Base-by-base conservation (phyloP, 2,888 invertebrate species). In the Gasteruption jaculator region DNA sequence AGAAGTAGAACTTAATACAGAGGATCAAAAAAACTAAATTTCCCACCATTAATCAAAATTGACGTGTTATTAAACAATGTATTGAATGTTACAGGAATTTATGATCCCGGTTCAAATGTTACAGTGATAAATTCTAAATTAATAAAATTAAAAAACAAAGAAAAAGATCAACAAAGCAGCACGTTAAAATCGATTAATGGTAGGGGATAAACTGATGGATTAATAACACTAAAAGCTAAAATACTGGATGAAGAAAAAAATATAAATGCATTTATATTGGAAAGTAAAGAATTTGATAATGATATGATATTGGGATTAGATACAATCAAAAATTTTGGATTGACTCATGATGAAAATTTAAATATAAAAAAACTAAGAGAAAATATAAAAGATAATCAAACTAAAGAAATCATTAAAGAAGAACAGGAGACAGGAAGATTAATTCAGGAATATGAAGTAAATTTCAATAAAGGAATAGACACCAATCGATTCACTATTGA, bases 21-120 rank as follows among this genome's bases (percentile, higher is more conserved):
- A 19, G 25, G 20, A 41, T 32, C 40, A 14, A 45, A 49, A 46
- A 49, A 52, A 52, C 50, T 20, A 43, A 16, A 26, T 11, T 15
- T 40, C 1, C 20, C 46, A 44, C 48, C 46, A 48, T 45, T 50
- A 41, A 50, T 52, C 24, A 43, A 46, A 33, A 18, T 46, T 25
- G 40, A 49, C 18, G 22, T 47, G 29, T 22, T 22, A 10, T 22
- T 22, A 10, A 22, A 22, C 10, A 10, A 21, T 10, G 21, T 25
- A 21, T 11, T 32, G 31, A 25, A 19, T 19, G 25, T 38, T 21
- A 38, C 7, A 22, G 24, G 24, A 22, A 22, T 22, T 10, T 22
- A 22, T 10, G 24, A 22, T 22, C 24, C 24, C 10, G 24, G 24
- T 8, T 22, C 24, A 22, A 7, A 22, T 7, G 24, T 22, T 22